Evolutionary conservation across 92 coral and sea anemone species (phyloP).

Genomic region (Paramuricea clavata): DNA sequence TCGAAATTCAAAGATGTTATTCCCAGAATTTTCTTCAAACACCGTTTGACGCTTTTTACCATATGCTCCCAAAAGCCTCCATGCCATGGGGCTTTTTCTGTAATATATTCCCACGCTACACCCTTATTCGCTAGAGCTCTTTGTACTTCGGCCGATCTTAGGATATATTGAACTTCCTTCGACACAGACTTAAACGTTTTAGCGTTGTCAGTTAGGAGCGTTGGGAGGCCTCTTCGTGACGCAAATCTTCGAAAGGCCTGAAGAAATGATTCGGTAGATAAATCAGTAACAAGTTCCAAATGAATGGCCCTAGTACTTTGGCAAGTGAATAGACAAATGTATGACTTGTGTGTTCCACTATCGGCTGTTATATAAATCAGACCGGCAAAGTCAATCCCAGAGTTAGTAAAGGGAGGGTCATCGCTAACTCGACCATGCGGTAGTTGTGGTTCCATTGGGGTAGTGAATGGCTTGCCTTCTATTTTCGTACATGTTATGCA

Average conservation of each 20-base stretch:
- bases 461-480: slow-evolving; percentile 53
- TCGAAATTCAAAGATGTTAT: slow-evolving; percentile 21
- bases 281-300: neutral
- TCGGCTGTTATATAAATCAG: slow-evolving; percentile 55
- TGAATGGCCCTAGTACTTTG: slow-evolving; percentile 11
- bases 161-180: slow-evolving; percentile 25
- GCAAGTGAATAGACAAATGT: slow-evolving; percentile 28
- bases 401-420: slow-evolving; percentile 54
- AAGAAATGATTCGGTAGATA: slow-evolving; percentile 28
- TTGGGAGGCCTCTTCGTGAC: slow-evolving; percentile 28
- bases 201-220: slow-evolving; percentile 26
- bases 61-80: slow-evolving; percentile 37
- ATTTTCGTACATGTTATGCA: slow-evolving; percentile 44
- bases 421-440: slow-evolving; percentile 45
- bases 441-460: slow-evolving; percentile 41
- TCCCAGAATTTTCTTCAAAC: slow-evolving; percentile 4
- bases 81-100: slow-evolving; percentile 40
- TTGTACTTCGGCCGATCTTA: slow-evolving; percentile 1
- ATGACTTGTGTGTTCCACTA: slow-evolving; percentile 16
- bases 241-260: slow-evolving; percentile 48
- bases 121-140: neutral
- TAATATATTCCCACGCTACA: slow-evolving; percentile 4
- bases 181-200: slow-evolving; percentile 40
- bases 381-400: slow-evolving; percentile 62
- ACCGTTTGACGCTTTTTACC: slow-evolving; percentile 11